A percentile compares a stretch with the other conserved stretches of the same genome.
Evolutionary conservation across 2,113 vertebrate genomes (phyloP).

Genomic region (Oenanthe oenanthe): DNA sequence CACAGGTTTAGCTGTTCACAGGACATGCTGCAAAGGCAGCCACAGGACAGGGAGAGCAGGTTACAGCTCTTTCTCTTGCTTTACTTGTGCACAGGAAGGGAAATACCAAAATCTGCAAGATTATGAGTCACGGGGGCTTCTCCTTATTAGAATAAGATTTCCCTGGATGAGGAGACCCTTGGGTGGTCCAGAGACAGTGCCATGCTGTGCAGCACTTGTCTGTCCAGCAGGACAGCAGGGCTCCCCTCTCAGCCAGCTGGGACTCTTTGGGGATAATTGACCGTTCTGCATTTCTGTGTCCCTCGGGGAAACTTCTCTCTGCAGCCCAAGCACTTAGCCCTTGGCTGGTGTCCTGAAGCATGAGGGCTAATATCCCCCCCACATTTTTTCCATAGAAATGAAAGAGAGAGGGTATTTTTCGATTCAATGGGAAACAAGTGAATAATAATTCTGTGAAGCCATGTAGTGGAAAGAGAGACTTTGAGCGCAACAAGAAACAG

Average conservation of each 20-base stretch:
- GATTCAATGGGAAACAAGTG: constrained; percentile 77
- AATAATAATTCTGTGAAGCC: constrained; percentile 77
- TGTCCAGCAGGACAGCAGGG: accelerated
- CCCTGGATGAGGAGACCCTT: constrained; percentile 12
- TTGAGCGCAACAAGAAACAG: constrained; percentile 75
- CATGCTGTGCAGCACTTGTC: background rate
- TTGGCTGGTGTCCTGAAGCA: constrained; percentile 27
- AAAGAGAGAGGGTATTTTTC: constrained; percentile 68
- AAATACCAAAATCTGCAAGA: background rate
- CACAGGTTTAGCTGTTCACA: background rate
- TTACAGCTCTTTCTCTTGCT: background rate
- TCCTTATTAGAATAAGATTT: constrained; percentile 24
- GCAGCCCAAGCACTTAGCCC: background rate
- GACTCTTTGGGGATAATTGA: background rate
- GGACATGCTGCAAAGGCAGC: background rate
- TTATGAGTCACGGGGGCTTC: background rate
- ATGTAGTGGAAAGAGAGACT: constrained; percentile 76
- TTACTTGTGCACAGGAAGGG: background rate
- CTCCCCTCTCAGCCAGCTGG: background rate
- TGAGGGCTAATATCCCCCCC: background rate
- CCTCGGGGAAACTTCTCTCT: background rate
- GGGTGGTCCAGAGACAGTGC: background rate
- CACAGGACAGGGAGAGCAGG: background rate
- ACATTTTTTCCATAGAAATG: constrained; percentile 41
- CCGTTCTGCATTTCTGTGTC: background rate